These are phyloP conservation scores for Parasteatoda tepidariorum DNA, from an alignment of 1,140 invertebrate genomes.

Conservation along the genomic window DNA sequence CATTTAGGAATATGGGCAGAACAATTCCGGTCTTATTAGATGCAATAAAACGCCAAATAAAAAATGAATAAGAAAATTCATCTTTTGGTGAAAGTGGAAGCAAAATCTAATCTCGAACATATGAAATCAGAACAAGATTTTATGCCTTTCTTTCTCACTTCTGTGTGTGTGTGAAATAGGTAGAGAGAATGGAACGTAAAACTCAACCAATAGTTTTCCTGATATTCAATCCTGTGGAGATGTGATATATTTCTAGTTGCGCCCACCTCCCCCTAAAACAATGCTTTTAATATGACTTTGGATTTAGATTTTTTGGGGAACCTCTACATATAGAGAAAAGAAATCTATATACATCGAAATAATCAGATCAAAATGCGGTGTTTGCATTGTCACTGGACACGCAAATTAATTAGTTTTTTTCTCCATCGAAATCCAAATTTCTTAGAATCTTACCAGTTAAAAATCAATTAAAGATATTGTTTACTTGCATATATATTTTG, in stretches of 20 bases:
- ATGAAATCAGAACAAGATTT: conserved; percentile 51
- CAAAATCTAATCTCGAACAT: conserved; percentile 22
- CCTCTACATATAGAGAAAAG: background rate
- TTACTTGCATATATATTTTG: too few relatives aligned
- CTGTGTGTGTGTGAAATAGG: background rate
- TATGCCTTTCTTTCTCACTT: conserved; percentile 1
- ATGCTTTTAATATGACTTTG: conserved; percentile 26
- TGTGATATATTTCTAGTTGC: conserved; percentile 26
- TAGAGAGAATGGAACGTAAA: conserved; percentile 19
- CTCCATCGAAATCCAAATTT: too few relatives aligned
- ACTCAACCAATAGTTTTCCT: conserved; percentile 21
- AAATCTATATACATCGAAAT: background rate
- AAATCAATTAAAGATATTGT: too few relatives aligned
- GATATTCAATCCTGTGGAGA: conserved; percentile 29
- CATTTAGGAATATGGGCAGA: too few relatives aligned
- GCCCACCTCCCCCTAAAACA: background rate
- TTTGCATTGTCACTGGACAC: too few relatives aligned
- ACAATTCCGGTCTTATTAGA: background rate
- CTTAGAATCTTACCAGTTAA: too few relatives aligned
- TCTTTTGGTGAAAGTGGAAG: background rate
- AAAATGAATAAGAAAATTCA: background rate
- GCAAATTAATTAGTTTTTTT: too few relatives aligned
- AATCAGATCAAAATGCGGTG: too few relatives aligned
- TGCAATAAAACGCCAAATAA: background rate
- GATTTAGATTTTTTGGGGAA: background rate